Base-by-base conservation (phyloP, 2,888 invertebrate genomes). In the Smittia aterrima region DNA sequence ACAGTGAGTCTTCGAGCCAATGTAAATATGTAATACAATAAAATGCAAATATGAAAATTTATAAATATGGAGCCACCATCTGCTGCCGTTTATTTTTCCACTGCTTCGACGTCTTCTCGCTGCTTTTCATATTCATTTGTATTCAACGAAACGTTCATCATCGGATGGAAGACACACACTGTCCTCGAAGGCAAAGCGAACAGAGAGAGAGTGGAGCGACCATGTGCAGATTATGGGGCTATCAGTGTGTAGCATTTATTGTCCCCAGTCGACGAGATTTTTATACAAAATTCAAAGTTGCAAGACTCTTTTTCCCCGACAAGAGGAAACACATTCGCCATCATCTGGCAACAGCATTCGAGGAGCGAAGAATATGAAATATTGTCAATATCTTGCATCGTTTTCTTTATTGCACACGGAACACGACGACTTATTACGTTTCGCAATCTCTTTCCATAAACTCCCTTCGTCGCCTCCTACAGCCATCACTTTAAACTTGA, bases 1-100 rank as follows among this genome's bases (percentile, higher is more conserved):
- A 58, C 58, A 58, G n/a, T n/a, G n/a, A n/a, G 22, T 22, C 58
- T 18, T n/a, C 16, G 47, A 47, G 47, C 16, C 53, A 22, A 72
- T 72, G 72, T 72, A 72, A 72, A 74, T 66, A 66, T 58, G 22
- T 58, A 58, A 58, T 64, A 74, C 74, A 74, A 74, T 74, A 74
- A 74, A 74, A 74, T 74, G 74, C 74, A 74, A 74, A 74, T 74
- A 64, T 64, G 66, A 74, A 74, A 74, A 74, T 74, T 74, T 74
- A 74, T 74, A 74, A 74, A 74, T 74, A 66, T 74, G 66, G 64
- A 74, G 53, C 66, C 74, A 53, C 41, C 74, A 74, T 74, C 62
- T 74, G 74, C 66, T 66, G 47, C 66, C 64, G 66, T 22, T 62
- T 25, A 72, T 62, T 62, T 32, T 40, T 53, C 24, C 20, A 25